Conservation (phyloP, 1,140 invertebrate species). For the Euglossa dilemma region DNA sequence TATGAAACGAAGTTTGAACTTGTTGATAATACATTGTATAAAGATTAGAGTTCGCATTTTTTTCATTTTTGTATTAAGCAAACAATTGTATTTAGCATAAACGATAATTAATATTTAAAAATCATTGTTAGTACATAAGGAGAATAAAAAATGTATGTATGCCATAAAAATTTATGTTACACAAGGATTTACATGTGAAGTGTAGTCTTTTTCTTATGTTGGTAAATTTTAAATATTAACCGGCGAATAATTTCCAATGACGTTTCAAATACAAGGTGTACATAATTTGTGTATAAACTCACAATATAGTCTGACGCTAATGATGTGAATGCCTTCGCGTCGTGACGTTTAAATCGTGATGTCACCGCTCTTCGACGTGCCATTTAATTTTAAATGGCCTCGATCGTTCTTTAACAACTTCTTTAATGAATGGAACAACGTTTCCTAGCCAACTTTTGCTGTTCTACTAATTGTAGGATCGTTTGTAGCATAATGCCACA, state of each 20-base stretch:
- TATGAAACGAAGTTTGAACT: constrained; percentile 6
- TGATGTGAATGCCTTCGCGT: constrained; percentile 35
- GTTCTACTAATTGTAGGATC: constrained; percentile 2
- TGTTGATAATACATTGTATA: constrained; percentile 20
- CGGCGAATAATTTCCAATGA: neutral
- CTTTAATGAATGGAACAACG: neutral
- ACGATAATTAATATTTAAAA: neutral
- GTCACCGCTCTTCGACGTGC: constrained; percentile 53
- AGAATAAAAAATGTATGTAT: neutral
- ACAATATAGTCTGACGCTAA: constrained; percentile 38
- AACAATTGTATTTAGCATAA: neutral
- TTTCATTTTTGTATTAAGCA: neutral
- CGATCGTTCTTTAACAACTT: constrained; percentile 21
- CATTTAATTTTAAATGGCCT: constrained; percentile 59
- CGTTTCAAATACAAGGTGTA: neutral
- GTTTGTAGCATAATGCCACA: constrained; percentile 21
- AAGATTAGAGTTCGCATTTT: neutral
- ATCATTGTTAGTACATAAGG: constrained; percentile 1
- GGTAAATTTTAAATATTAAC: neutral
- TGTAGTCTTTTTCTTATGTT: neutral
- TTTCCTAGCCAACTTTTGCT: constrained; percentile 15
- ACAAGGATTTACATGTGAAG: neutral
- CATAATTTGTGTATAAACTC: constrained; percentile 39
- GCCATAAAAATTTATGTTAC: neutral
- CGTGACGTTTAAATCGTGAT: constrained; percentile 58